Base-by-base conservation (phyloP, 92 coral and sea anemone genomes). In the Bergia puertoricense region DNA sequence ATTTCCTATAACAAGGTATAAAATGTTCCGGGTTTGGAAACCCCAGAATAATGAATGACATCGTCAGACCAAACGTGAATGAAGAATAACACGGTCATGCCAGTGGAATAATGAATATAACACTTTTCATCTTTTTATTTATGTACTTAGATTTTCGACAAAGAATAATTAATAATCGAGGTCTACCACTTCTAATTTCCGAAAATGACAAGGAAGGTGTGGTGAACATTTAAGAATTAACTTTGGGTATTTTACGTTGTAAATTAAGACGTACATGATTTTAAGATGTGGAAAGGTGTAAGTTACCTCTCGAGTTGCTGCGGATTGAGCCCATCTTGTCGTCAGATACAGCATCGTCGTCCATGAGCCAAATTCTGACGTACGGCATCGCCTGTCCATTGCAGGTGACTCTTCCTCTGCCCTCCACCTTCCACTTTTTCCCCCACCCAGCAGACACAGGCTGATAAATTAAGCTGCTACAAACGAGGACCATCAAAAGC, bases 331-430 rank as follows among this genome's bases (percentile, higher is more conserved):
- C 90, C 90, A 88, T 88, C 8, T 59, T 79, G 23, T 59, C 66
- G 71, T 88, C 86, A 78, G 80, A 36, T 2, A 79, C 7, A 2
- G 40, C 40, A 88, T 88, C 90, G 42, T 67, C 48, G 44, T 88
- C 90, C 86, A 79, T 88, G 8, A 88, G 86, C 67, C 43, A 15
- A 50, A 88, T 22, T 3, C 37, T 2, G 14, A 88, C 90, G 46
- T 79, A 40, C 5, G 86, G 80, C 90, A 88, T 88, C 42, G 90
- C 78, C 48, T 88, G 8, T 0, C 86, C 90, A 36, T 88, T 5
- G 62, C 90, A 88, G 0, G 90, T 88, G 3, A 88, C 86, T 79
- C 56, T 40, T 6, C 90, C 90, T 10, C 8, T 23, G n/a, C 79
- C 86, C 8, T 20, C 13, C 50, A 80, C 86, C 11, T 72, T 85